Base-by-base conservation (phyloP, 2,797 vertebrate species). In the Tympanoctomys barrerae region DNA sequence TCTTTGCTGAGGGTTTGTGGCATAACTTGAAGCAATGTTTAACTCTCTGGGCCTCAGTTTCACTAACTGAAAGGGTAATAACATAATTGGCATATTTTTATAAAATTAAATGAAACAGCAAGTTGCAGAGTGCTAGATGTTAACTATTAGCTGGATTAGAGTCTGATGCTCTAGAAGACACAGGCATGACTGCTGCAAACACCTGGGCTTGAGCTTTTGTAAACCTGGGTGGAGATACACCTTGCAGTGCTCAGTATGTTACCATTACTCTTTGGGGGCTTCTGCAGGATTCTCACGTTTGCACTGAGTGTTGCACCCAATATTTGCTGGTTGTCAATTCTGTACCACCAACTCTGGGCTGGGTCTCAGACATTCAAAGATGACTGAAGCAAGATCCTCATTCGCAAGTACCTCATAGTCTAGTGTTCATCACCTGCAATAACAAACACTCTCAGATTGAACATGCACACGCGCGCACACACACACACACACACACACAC, bases 171-270 rank as follows among this genome's bases (percentile, higher is more conserved):
- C 21, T 33, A 89, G 79, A 66, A 88, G 88, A 87, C 68, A 86
- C 2, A 49, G 52, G n/a, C 24, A 9, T 57, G 57, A 68, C 62
- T 95, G 70, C 49, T 16, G 80, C 10, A 49, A 36, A 61, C 92
- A 61, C 85, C 54, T 85, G 81, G 33, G 61, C 95, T 82, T 42
- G 14, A 46, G 31, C n/a, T 5, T 93, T 90, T 91, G 66, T n/a
- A 59, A 84, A 94, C 24, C 13, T 14, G 31, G 5, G 49, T 66
- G 49, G 49, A 18, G 61, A 13, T 73, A 18, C 14, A 22, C 39
- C 87, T 91, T 82, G 13, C 16, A 59, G 16, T 61, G 36, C 28
- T 89, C 64, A 18, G 11, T 46, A 52, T 81, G 54, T 81, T 52
- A 14, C 21, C 83, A 46, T 61, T 66, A 46, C 24, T 59, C 68